These are phyloP conservation scores for Ypsolopha sequella DNA, from an alignment of 2,888 invertebrate species.

Conservation along the genomic window DNA sequence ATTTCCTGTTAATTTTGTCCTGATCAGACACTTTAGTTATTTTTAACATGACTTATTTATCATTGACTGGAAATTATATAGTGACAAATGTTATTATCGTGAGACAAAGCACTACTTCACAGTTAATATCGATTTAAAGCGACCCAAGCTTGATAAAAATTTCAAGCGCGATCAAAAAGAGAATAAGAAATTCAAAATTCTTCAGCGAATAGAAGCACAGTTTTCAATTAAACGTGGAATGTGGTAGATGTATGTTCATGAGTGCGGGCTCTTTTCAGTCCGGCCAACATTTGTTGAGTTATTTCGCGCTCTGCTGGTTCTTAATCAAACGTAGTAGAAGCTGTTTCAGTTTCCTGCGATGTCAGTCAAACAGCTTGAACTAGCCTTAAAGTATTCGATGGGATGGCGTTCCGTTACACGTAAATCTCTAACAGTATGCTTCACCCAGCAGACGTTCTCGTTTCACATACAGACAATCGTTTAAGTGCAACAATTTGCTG, in stretches of 20 bases:
- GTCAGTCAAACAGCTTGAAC: background rate
- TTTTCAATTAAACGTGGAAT: slow-evolving; percentile 65
- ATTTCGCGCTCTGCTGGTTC: background rate
- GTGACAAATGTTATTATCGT: no score
- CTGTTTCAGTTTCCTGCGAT: background rate
- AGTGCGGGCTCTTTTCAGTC: slow-evolving; percentile 34
- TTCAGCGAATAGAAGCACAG: background rate
- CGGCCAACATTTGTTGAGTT: slow-evolving; percentile 9
- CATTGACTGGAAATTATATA: no score
- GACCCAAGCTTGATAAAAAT: background rate
- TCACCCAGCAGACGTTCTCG: background rate
- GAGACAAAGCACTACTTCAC: no score
- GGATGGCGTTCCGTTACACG: slow-evolving; percentile 1
- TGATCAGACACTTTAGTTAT: no score
- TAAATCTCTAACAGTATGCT: slow-evolving; percentile 4
- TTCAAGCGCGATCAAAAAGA: background rate
- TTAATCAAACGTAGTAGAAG: background rate
- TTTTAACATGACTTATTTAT: no score
- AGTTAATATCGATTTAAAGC: background rate
- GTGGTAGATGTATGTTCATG: slow-evolving; percentile 30
- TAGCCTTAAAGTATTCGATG: background rate
- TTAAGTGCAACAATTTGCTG: slow-evolving; percentile 52
- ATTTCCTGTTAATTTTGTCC: no score
- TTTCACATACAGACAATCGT: slow-evolving; percentile 26
- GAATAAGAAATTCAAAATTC: background rate